phyloP scores from a whole-genome alignment of 2,888 invertebrate species.

The Epirrhoe tristata region DNA sequence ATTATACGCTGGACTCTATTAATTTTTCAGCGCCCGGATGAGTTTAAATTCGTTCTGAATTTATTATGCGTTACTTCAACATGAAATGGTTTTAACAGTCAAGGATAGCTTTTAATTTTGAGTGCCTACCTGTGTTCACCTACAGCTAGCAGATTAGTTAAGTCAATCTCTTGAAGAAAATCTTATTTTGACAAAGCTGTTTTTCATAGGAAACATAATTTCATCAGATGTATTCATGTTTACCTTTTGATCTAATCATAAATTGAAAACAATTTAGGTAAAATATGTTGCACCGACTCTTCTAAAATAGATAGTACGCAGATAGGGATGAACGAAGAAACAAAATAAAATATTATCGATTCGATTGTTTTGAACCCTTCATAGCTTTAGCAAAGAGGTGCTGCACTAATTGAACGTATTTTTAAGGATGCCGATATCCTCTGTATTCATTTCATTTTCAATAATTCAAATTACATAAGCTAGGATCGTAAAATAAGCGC shows the following conservation, averaged over 20 bases:
- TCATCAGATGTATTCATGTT: no score
- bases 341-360: no score
- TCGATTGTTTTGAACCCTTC: no score
- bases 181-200: no score
- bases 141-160: neutral
- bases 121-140: neutral
- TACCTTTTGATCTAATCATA: no score
- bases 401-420: neutral
- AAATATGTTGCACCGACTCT: no score
- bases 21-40: constrained; percentile 30
- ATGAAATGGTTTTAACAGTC: neutral
- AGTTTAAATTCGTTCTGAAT: constrained; percentile 4
- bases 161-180: neutral
- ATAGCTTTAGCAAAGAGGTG: neutral
- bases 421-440: neutral
- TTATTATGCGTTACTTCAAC: neutral
- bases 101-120: neutral
- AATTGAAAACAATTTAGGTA: no score
- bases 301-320: no score
- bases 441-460: neutral
- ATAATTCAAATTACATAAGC: constrained; percentile 15
- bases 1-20: constrained; percentile 38
- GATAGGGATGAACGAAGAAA: no score
- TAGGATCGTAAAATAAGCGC: constrained; percentile 39
- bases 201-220: no score